Base-by-base conservation (phyloP, 2,797 vertebrate species). In the Semotilus atromaculatus region DNA sequence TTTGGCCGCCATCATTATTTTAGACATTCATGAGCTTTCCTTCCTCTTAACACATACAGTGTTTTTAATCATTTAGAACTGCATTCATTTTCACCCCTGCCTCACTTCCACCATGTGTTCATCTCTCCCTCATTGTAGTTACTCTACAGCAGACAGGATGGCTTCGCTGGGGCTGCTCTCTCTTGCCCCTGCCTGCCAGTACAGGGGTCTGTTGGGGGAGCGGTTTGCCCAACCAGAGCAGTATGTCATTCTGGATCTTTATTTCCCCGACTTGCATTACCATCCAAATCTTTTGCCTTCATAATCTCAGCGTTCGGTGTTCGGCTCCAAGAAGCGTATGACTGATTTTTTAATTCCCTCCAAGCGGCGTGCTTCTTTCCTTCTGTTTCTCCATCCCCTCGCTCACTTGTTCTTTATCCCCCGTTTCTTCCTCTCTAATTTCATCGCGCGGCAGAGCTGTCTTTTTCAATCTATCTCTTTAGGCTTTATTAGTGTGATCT, bases 261-360 rank as follows among this genome's bases (percentile, higher is more conserved):
- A 85, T 88, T 88, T 87, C 86, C 86, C 86, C 68, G 66, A 86
- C 84, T 89, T 87, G 71, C 79, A 86, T 87, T 88, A 87, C 87
- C 88, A 84, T 89, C 88, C 88, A 85, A 89, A 90, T 75, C 66
- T 86, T 90, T 87, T 78, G 78, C 88, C 88, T 85, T 85, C 89
- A 88, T 87, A 88, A 90, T 88, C 88, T 89, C 79, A 84, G 82
- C 60, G 48, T 86, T 88, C 81, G 7, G 82, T 64, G 55, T 88
- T 89, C 86, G 36, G 86, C 88, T 90, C 89, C 87, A 88, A 89
- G 89, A 88, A 88, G 82, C 85, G 81, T 87, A 89, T 88, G 88
- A 90, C 88, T 89, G 88, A 90, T 90, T 90, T 89, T 90, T 89
- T 90, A 88, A 90, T 90, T 90, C 88, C 85, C 86, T 89, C 89